phyloP scores from a whole-genome alignment of 2,888 invertebrate genomes.

The Cyclophora punctaria region DNA sequence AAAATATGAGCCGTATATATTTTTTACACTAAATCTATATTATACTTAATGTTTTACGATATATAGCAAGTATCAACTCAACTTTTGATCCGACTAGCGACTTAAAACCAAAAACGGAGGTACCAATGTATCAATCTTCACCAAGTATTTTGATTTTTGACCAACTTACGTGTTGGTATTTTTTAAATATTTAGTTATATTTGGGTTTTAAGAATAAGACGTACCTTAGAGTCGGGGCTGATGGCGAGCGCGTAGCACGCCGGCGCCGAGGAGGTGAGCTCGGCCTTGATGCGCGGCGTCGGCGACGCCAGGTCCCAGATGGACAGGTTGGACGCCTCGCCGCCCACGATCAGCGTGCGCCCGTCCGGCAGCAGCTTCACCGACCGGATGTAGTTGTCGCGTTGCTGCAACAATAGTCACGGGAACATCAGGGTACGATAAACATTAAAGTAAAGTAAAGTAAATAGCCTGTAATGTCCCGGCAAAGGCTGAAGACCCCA shows the following conservation, averaged over 20 bases:
- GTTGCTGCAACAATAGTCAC: slow-evolving; percentile 75
- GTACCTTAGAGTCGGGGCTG: slow-evolving; percentile 92
- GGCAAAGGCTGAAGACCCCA: too few relatives aligned
- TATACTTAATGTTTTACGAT: too few relatives aligned
- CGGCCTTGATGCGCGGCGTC: slow-evolving; percentile 92
- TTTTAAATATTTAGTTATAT: not conserved
- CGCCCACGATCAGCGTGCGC: slow-evolving; percentile 94
- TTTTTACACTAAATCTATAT: too few relatives aligned
- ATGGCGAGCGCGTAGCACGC: slow-evolving; percentile 98
- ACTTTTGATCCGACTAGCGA: too few relatives aligned
- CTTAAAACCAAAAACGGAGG: too few relatives aligned
- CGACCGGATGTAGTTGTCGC: slow-evolving; percentile 96
- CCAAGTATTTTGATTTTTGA: too few relatives aligned
- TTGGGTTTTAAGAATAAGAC: not conserved
- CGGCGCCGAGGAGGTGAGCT: slow-evolving; percentile 94
- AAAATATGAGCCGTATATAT: too few relatives aligned
- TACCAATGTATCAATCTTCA: too few relatives aligned
- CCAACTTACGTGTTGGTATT: not conserved
- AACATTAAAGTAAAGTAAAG: too few relatives aligned
- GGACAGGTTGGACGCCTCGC: slow-evolving; percentile 94
- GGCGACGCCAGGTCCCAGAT: slow-evolving; percentile 97
- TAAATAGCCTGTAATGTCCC: too few relatives aligned
- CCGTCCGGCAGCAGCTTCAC: slow-evolving; percentile 95
- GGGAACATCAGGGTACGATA: too few relatives aligned
- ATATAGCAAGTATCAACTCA: too few relatives aligned